Evolutionary conservation across 2,113 vertebrate genomes (phyloP).

Genomic region (Myotis davidii): DNA sequence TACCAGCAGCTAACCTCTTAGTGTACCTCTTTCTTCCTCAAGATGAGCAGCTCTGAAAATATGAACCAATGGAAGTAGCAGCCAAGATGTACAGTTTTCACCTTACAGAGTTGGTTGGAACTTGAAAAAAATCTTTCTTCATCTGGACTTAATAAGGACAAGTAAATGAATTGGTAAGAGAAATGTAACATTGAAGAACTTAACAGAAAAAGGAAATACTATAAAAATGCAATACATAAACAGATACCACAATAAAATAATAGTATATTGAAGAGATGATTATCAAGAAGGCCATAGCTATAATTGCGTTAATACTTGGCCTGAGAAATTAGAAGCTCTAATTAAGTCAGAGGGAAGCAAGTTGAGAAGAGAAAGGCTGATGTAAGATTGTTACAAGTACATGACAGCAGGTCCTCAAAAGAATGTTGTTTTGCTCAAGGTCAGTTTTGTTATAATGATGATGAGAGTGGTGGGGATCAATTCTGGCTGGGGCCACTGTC

Average conservation of each 20-base stretch:
- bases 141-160: background rate
- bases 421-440: background rate
- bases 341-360: background rate
- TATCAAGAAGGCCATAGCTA: background rate
- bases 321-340: background rate
- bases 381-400: background rate
- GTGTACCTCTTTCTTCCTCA: background rate
- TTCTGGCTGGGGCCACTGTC: background rate
- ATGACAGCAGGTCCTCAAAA: background rate
- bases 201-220: background rate
- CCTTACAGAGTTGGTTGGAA: background rate
- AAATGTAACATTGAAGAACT: background rate
- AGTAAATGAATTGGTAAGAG: conserved; percentile 2
- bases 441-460: background rate
- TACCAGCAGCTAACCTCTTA: background rate
- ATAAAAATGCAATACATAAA: background rate
- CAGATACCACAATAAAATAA: background rate
- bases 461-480: background rate
- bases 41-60: background rate
- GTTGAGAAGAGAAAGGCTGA: background rate
- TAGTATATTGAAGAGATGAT: background rate
- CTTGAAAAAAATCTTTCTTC: background rate
- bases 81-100: background rate
- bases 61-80: background rate
- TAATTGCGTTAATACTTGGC: background rate